Evolutionary conservation across 2,113 vertebrate species (phyloP).

Genomic region (Corvus moneduloides): DNA sequence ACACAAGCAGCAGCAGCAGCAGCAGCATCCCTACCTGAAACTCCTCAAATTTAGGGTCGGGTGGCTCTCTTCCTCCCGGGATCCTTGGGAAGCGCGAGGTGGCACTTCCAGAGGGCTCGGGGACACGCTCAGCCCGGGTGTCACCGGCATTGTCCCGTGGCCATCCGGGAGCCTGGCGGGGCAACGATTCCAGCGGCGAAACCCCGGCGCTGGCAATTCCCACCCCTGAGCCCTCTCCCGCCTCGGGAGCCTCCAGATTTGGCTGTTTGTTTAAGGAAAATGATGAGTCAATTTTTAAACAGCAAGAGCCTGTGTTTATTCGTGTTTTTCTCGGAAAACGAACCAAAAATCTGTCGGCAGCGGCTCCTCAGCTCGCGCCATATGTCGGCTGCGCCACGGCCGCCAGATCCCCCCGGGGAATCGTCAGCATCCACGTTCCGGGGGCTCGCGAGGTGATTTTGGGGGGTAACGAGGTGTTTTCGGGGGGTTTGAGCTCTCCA

Average conservation of each 20-base stretch:
- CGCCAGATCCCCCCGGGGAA: not conserved
- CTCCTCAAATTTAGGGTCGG: rapidly evolving
- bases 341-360: slow-evolving; percentile 25
- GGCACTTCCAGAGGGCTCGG: rapidly evolving
- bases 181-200: rapidly evolving
- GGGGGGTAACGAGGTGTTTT: not conserved
- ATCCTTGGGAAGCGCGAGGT: rapidly evolving
- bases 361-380: not conserved
- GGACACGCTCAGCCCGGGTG: not conserved
- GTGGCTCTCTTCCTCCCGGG: rapidly evolving
- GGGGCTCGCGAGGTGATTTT: not conserved
- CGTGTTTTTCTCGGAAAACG: not conserved
- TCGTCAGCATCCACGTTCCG: rapidly evolving
- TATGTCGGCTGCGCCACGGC: not conserved
- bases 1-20: not conserved
- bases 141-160: rapidly evolving
- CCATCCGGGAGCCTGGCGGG: not conserved
- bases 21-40: not conserved
- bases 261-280: slow-evolving; percentile 18
- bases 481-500: not conserved
- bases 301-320: slow-evolving; percentile 38
- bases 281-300: not conserved
- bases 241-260: not conserved
- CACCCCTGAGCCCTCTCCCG: not conserved
- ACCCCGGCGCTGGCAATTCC: not conserved